phyloP scores from a whole-genome alignment of 1,140 invertebrate species.

The Pogonomyrmex barbatus region DNA sequence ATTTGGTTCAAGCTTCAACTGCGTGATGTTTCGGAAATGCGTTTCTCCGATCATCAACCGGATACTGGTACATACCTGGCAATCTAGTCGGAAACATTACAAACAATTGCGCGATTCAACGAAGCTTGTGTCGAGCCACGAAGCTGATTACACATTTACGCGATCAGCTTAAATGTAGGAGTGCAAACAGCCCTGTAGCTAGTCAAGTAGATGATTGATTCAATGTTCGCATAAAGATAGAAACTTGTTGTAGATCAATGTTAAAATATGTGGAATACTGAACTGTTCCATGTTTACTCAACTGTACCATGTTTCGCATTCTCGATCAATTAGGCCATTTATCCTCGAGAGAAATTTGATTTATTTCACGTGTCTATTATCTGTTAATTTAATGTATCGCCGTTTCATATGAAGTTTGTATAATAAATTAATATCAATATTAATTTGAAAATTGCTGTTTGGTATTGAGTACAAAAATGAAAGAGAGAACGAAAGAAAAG shows the following conservation, averaged over 20 bases:
- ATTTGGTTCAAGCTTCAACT: constrained; percentile 7
- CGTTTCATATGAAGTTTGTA: neutral
- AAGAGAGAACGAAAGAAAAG: neutral
- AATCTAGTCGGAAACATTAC: constrained; percentile 12
- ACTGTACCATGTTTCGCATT: neutral
- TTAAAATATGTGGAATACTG: neutral
- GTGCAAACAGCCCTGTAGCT: neutral
- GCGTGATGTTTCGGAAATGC: constrained; percentile 7
- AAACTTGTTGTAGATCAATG: constrained; percentile 21
- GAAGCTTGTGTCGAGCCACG: neutral
- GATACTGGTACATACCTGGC: neutral
- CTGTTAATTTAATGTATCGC: neutral
- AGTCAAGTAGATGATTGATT: constrained; percentile 14
- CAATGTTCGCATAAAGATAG: neutral
- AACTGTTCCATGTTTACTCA: neutral
- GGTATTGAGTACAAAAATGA: neutral
- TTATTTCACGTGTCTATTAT: neutral
- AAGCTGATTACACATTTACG: neutral
- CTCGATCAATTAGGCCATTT: neutral
- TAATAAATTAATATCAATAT: constrained; percentile 25
- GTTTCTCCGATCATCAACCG: neutral
- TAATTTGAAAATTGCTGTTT: neutral
- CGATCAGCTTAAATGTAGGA: neutral
- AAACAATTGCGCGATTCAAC: constrained; percentile 37
- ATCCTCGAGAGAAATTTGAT: neutral